Base-by-base conservation (phyloP, 1,140 invertebrate genomes). In the Globodera rostochiensis region DNA sequence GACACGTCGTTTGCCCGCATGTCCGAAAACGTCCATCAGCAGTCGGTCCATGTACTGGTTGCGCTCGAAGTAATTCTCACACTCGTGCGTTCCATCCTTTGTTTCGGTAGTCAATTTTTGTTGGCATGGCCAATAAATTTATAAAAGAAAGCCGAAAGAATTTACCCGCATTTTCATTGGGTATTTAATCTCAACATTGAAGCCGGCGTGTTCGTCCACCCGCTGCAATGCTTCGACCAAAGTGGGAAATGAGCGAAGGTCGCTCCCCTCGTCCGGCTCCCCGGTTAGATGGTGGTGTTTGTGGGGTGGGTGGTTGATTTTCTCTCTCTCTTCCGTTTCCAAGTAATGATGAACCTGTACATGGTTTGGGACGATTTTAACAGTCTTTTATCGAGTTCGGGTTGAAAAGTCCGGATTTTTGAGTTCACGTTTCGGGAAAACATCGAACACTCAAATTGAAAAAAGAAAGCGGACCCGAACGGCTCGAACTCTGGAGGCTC, bases 1-100 rank as follows among this genome's bases (percentile, higher is more conserved):
- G 36, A 90, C 86, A 9, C 88, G 81, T 46, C 89, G 77, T 6
- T 79, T 78, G 19, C 81, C 84, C 11, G 90, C 89, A 76, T 85
- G 57, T 50, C 87, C 84, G 19, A 90, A 66, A n/a, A 90, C 82
- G 50, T 87, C 87, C 6, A 81, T 78, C 13, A 90, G 77, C 76
- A 90, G 90, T 46, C 85, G 82, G 73, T 90, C 89, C 21, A 88
- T 67, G 76, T 82, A 88, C 21, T 82, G 46, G 78, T 88, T 89
- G 13, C 82, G 75, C 60, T 88, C 86, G 53, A 82, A 87, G 69
- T 86, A 87, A 57, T 84, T 86, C 25, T 84, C 70, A 47, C 86
- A 87, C 69, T 86, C 85, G 60, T 84, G 70, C 19, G n/a, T 67
- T 21, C 86, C 86, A 21, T 86, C 86, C 79, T 80, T 50, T 36